A percentile compares a stretch with the other conserved stretches of the same genome.
Conservation (phyloP, 2,113 vertebrate genomes). For the Rhinoptilus africanus region DNA sequence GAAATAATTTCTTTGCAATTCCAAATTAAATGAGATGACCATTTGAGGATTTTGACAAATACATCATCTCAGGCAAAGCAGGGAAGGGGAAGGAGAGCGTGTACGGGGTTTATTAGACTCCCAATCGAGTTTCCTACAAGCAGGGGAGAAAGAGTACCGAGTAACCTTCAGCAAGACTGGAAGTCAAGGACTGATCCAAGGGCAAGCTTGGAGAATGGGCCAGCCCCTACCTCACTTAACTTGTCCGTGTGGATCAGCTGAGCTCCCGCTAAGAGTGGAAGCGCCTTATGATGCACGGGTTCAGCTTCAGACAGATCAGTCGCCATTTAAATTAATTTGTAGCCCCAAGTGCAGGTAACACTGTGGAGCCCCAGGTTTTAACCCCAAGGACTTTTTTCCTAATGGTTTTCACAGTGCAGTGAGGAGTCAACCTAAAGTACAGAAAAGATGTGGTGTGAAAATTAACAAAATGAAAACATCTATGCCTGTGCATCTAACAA, state of each 20-base stretch:
- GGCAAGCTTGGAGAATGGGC: conserved; percentile 74
- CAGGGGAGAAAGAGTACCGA: conserved; percentile 34
- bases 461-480: conserved; percentile 69
- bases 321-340: conserved; percentile 80
- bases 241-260: conserved; percentile 81
- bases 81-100: conserved; percentile 31
- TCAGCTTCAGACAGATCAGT: conserved; percentile 81
- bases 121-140: conserved; percentile 30
- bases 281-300: conserved; percentile 79
- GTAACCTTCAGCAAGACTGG: conserved; percentile 60
- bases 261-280: conserved; percentile 81
- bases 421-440: conserved; percentile 81
- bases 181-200: conserved; percentile 75
- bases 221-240: conserved; percentile 83
- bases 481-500: conserved; percentile 36
- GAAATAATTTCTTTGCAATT: neutral
- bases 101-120: neutral
- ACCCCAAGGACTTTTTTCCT: conserved; percentile 80
- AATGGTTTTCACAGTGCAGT: conserved; percentile 77
- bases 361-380: conserved; percentile 79
- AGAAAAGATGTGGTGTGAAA: conserved; percentile 81
- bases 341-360: conserved; percentile 75
- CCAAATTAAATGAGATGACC: conserved; percentile 18
- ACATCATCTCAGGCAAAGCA: neutral
- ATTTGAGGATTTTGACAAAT: neutral